A percentile compares a stretch with the other conserved stretches of the same genome.
Evolutionary conservation across 1,140 invertebrate genomes (phyloP).

Genomic region (Lasioglossum albipes): DNA sequence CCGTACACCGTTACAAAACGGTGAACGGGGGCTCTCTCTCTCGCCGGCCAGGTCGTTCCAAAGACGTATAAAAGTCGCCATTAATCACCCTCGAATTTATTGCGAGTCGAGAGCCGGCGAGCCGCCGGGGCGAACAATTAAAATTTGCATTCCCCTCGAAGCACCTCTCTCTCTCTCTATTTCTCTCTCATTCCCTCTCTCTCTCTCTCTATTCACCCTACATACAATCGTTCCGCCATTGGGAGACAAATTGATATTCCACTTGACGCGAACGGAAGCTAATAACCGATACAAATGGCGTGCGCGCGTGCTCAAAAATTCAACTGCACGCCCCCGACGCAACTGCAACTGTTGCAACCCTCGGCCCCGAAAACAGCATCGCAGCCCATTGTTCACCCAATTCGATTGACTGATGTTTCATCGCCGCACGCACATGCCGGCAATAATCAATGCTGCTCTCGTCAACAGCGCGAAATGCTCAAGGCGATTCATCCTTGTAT

Average conservation of each 20-base stretch:
- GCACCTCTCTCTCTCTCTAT: too few relatives aligned
- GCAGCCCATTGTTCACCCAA: not conserved
- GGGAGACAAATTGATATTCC: slow-evolving; percentile 8
- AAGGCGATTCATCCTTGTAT: too few relatives aligned
- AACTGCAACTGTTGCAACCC: not conserved
- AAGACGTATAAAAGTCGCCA: not conserved
- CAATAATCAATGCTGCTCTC: not conserved
- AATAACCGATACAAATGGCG: slow-evolving; percentile 11
- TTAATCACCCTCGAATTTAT: not conserved
- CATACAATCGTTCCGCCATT: not conserved
- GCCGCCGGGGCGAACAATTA: not conserved
- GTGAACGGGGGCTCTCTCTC: too few relatives aligned
- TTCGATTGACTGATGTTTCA: not conserved
- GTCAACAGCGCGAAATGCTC: too few relatives aligned
- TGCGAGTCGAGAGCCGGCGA: not conserved
- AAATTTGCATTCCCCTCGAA: slow-evolving; percentile 10
- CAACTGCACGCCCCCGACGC: not conserved
- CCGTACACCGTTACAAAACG: not conserved
- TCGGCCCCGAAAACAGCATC: not conserved
- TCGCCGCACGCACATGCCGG: not conserved
- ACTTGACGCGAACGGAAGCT: slow-evolving; percentile 8
- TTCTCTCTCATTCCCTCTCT: too few relatives aligned
- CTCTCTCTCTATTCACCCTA: not conserved
- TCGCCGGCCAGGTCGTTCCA: not conserved
- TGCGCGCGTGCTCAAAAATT: slow-evolving; percentile 9